Evolutionary conservation across 2,888 invertebrate species (phyloP), one percentile per base, ranked within the genome.

Genomic region (Stenoptilia bipunctidactyla): DNA sequence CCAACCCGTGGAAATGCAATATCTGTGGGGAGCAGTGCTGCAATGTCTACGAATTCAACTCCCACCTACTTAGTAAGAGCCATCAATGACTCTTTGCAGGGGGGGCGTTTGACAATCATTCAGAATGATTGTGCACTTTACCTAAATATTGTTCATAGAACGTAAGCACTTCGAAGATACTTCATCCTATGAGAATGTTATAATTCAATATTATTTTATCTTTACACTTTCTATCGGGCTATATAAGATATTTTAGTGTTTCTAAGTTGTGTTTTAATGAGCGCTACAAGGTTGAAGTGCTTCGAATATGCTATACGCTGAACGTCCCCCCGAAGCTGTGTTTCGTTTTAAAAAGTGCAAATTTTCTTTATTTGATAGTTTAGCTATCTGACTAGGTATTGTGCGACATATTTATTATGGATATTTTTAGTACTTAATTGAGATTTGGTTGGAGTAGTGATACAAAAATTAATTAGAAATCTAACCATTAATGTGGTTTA

Each of bases 1-100:
- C 94, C 52, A 97, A 97, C 82, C 97, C 98, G 1, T 98, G 88
- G 88, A 96, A 96, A 80, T 97, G 97, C 79, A 98, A 98, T 83
- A 94, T 98, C 55, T 98, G 98, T 74, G 97, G 97, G 37, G 94
- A 96, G 72, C 92, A 93, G 67, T 96, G 96, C 76, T 92, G 92
- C 73, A 96, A 97, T 66, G 93, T 97, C 40, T 97, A 97, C 82
- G 96, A 97, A 76, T 98, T 98, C 86, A 96, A 97, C 86, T 94
- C 96, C 56, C 96, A 97, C 87, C 87, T 96, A 68, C 86, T 96
- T 54, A 96, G 96, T 80, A 95, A 95, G 80, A 94, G 94, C 76
- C 96, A 96, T 82, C 94, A 96, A 87, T 90, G 85, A 85, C 76
- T 77, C 74, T 70, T 75, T 62, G 80, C 77, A 45, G 82, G 82